Evolutionary conservation across 2,888 invertebrate genomes (phyloP).

Genomic region (Aquatica leii): DNA sequence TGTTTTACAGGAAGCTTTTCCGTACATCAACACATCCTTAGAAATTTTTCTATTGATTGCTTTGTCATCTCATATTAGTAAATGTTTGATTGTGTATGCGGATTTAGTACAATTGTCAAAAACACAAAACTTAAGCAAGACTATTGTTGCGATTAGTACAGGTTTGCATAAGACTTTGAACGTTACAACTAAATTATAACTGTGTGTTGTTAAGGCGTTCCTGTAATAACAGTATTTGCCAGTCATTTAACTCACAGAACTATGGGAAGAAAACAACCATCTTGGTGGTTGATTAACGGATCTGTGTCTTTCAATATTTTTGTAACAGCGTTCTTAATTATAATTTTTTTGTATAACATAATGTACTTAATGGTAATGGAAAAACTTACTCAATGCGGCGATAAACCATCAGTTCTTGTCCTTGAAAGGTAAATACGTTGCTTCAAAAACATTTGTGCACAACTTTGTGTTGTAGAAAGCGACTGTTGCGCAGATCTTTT

Average conservation of each 20-base stretch:
- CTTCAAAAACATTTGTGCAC: conserved; percentile 6
- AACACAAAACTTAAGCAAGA: conserved; percentile 66
- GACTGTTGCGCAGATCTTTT: conserved; percentile 69
- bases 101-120: conserved; percentile 70
- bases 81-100: conserved; percentile 74
- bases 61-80: conserved; percentile 75
- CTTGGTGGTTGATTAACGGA: conserved; percentile 72
- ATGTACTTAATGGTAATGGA: conserved; percentile 73
- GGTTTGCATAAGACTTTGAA: conserved; percentile 44
- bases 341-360: conserved; percentile 72
- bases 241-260: conserved; percentile 74
- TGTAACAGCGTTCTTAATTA: conserved; percentile 72
- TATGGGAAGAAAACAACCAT: conserved; percentile 65
- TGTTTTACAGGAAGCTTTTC: conserved; percentile 65
- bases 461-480: conserved; percentile 62
- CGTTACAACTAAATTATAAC: neutral
- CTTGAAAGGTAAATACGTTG: conserved; percentile 63
- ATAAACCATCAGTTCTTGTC: conserved; percentile 66
- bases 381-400: conserved; percentile 67
- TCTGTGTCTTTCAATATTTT: conserved; percentile 71
- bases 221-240: conserved; percentile 71
- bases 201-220: conserved; percentile 63
- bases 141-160: conserved; percentile 73
- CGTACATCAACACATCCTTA: conserved; percentile 68
- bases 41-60: conserved; percentile 73